These are phyloP conservation scores for Sarcophaga bullata DNA, from an alignment of 1,140 invertebrate genomes.

Conservation along the genomic window DNA sequence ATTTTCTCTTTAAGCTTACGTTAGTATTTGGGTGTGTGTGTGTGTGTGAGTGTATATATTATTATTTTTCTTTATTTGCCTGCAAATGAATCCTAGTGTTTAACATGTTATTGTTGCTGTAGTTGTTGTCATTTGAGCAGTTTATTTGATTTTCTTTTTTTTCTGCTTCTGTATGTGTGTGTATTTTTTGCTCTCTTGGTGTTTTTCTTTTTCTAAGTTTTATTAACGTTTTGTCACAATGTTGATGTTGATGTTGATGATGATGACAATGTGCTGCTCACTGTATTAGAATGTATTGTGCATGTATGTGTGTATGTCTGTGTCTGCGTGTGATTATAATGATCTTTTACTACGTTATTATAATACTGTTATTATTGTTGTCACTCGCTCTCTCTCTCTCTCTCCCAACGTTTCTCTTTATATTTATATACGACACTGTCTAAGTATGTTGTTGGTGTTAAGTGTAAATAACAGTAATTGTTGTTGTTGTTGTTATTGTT, in stretches of 20 bases:
- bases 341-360: background rate
- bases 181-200: background rate
- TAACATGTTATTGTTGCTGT: too few species aligned
- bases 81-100: too few species aligned
- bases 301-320: background rate
- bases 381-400: background rate
- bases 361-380: too few species aligned
- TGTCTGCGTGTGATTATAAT: background rate
- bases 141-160: too few species aligned
- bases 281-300: too few species aligned
- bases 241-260: background rate
- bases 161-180: too few species aligned
- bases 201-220: background rate
- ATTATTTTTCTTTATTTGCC: too few species aligned
- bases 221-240: conserved; percentile 1
- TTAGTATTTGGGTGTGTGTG: background rate
- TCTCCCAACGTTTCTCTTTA: background rate
- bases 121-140: too few species aligned
- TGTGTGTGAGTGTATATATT: background rate
- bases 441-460: conserved; percentile 15
- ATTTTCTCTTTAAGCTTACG: background rate
- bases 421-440: background rate
- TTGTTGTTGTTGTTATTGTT: conserved; percentile 11
- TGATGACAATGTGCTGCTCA: background rate
- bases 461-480: conserved; percentile 26